A percentile compares a stretch with the other conserved stretches of the same genome.
Evolutionary conservation across 2,113 vertebrate species (phyloP).

Genomic region (Crypturellus undulatus): DNA sequence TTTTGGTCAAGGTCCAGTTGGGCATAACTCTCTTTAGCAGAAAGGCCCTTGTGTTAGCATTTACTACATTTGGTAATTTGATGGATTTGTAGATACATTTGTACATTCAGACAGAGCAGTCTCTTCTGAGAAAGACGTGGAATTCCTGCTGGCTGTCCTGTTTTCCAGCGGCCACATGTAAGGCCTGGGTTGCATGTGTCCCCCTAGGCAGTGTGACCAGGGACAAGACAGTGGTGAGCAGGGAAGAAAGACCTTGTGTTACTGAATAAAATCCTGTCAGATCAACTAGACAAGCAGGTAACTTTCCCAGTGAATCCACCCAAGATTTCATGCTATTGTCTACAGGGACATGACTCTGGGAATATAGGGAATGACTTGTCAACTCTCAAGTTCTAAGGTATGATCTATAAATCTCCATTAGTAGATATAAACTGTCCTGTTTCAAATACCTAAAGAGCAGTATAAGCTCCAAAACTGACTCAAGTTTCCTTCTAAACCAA

Average conservation of each 20-base stretch:
- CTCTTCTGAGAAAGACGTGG: neutral
- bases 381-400: neutral
- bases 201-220: accelerated
- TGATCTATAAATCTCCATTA: neutral
- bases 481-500: neutral
- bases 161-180: neutral
- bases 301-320: neutral
- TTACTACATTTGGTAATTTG: accelerated
- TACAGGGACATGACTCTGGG: neutral
- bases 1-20: neutral
- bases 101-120: neutral
- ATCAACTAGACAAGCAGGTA: neutral
- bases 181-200: neutral
- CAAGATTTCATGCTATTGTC: neutral
- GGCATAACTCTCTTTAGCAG: neutral
- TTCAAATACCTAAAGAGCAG: neutral
- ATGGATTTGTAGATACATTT: neutral
- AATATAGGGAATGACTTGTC: neutral
- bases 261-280: neutral
- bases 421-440: neutral
- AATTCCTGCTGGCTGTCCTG: accelerated
- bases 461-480: neutral
- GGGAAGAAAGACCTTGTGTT: neutral
- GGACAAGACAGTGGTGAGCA: neutral
- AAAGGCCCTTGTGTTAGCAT: neutral